phyloP scores from a whole-genome alignment of 2,888 invertebrate genomes.

The Cryptocephalus moraei region DNA sequence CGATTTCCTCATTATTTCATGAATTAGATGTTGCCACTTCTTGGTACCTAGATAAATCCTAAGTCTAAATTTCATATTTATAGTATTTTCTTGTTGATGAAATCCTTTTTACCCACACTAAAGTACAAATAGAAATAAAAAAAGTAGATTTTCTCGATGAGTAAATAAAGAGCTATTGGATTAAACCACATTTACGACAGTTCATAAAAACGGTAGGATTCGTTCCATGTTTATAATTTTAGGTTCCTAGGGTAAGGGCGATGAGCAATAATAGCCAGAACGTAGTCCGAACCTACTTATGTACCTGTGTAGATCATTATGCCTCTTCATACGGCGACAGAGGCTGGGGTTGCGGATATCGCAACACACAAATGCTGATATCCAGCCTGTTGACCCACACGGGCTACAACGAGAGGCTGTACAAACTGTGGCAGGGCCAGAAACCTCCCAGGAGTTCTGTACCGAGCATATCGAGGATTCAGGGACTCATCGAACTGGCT shows the following conservation, averaged over 20 bases:
- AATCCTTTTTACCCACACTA: no score
- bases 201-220: no score
- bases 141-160: no score
- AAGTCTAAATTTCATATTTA: no score
- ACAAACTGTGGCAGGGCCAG: conserved; percentile 37
- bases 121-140: no score
- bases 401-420: conserved; percentile 54
- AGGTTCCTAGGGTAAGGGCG: conserved; percentile 42
- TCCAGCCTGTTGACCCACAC: conserved; percentile 66
- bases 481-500: conserved; percentile 73
- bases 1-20: no score
- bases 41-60: no score
- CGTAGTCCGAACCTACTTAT: conserved; percentile 60
- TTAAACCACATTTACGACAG: no score
- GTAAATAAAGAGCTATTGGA: no score
- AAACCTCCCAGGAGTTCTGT: conserved; percentile 55
- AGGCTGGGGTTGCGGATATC: conserved; percentile 89
- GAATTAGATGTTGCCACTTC: no score
- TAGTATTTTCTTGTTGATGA: no score
- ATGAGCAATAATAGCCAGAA: conserved; percentile 47
- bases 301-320: conserved; percentile 77
- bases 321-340: conserved; percentile 80
- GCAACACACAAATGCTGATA: conserved; percentile 87
- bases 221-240: background rate
- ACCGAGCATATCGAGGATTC: conserved; percentile 77